Evolutionary conservation across 2,888 invertebrate species (phyloP), one percentile per base, ranked within the genome.

Genomic region (Amorpha juglandis): DNA sequence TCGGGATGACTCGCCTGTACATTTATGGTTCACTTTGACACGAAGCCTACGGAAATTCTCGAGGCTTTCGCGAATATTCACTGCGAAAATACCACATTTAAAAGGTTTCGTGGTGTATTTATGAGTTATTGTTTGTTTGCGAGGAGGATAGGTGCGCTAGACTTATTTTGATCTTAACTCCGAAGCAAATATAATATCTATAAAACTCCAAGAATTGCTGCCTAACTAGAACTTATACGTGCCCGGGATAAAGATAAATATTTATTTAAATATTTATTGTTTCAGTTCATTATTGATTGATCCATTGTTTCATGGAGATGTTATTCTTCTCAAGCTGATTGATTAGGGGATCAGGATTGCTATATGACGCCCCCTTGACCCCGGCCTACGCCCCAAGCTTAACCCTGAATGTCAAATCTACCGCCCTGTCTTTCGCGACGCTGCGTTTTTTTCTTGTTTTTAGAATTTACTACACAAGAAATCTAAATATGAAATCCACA

Each of bases 11-110:
- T 51, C 63, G 51, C 45, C 53, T 52, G 53, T 52, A 35, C 63
- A 66, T 66, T 66, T 47, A 66, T 63, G 53, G 51, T 47, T 51
- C 63, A 33, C 53, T 65, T 58, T 65, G 55, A 45, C 38, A 55
- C 48, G 33, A 33, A 55, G 6, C 21, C 58, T 42, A 21, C 38
- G 55, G 35, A 55, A 65, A 58, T 58, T 64, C 47, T 48, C 55
- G 19, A 45, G 14, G 48, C 58, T 48, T 55, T 47, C 58, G 35
- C 64, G 48, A 21, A 65, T 65, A 48, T 65, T n/a, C 19, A 35
- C 19, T 48, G 35, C n/a, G 6, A n/a, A 62, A 63, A 63, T 63
- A 9, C 9, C 11, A 48, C 48, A 47, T 63, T 63, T 63, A 33
- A 27, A 33, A 27, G 27, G 48, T 9, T 63, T 47, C n/a, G 21